Conservation (phyloP, 2,113 vertebrate species). For the Poeciliopsis occidentalis region DNA sequence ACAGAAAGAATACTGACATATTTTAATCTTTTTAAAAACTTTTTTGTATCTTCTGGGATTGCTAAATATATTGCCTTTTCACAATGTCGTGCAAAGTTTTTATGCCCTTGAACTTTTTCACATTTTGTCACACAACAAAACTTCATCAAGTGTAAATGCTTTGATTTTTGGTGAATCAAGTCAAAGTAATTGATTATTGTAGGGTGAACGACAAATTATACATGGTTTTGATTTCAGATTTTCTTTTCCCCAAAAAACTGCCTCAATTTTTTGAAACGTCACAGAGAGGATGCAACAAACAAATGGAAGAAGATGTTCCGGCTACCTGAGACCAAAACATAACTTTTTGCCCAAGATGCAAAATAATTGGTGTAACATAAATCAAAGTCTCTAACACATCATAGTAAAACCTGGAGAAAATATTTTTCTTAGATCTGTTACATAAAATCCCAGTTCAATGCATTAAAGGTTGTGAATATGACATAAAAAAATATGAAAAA, state of each 20-base stretch:
- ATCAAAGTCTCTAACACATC: too few species aligned
- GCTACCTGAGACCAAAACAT: too few species aligned
- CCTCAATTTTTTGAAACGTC: too few species aligned
- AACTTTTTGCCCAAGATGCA: too few species aligned
- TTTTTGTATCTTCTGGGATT: background rate
- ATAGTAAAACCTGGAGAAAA: too few species aligned
- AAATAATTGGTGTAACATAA: too few species aligned
- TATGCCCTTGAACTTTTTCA: background rate
- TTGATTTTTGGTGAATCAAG: background rate
- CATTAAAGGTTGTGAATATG: background rate
- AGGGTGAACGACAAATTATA: too few species aligned
- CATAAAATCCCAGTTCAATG: background rate
- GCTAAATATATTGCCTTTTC: background rate
- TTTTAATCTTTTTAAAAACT: background rate
- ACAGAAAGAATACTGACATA: background rate
- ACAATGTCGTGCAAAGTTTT: background rate
- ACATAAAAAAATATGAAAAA: background rate
- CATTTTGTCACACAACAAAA: background rate
- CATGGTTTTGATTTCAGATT: too few species aligned
- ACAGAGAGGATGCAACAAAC: too few species aligned
- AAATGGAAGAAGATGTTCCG: too few species aligned
- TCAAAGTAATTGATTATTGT: background rate
- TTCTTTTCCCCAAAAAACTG: too few species aligned
- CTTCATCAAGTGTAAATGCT: background rate
- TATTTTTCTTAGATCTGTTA: too few species aligned